Conservation (phyloP, 1,140 invertebrate genomes). For the Temnothorax curvispinosus region DNA sequence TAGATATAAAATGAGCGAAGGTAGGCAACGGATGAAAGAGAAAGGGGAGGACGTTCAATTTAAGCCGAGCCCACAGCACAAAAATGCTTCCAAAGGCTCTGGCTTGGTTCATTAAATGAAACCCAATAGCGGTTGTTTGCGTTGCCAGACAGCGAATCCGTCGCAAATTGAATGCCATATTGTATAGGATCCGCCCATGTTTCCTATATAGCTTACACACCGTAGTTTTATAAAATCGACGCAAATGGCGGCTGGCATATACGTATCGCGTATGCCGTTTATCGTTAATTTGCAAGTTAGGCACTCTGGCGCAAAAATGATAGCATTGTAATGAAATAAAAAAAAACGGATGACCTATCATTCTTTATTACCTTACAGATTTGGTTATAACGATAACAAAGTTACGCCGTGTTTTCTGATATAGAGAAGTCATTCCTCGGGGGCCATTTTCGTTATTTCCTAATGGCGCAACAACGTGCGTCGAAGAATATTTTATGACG, state of each 20-base stretch:
- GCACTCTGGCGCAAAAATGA: conserved; percentile 10
- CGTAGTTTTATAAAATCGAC: conserved; percentile 60
- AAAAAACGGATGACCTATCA: neutral
- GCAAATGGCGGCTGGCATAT: conserved; percentile 35
- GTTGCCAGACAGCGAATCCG: conserved; percentile 80
- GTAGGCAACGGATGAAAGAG: conserved; percentile 56
- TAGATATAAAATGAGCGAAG: conserved; percentile 70
- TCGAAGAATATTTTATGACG: conserved; percentile 26
- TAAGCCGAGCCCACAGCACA: conserved; percentile 79
- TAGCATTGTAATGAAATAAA: neutral
- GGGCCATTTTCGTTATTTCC: neutral
- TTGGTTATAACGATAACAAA: neutral
- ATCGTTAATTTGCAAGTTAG: conserved; percentile 60
- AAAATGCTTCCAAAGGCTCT: conserved; percentile 79
- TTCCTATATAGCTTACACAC: conserved; percentile 36
- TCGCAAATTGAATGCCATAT: conserved; percentile 82
- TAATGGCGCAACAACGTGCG: neutral
- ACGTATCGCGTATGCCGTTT: conserved; percentile 41
- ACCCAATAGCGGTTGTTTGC: conserved; percentile 83
- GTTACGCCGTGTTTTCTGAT: neutral
- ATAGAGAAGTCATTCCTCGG: neutral
- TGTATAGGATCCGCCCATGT: conserved; percentile 76
- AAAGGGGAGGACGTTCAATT: conserved; percentile 76
- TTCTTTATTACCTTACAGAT: neutral
- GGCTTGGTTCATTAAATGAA: conserved; percentile 81